Evolutionary conservation across 2,888 invertebrate genomes (phyloP), one percentile per base, ranked within the genome.

Genomic region (Pheosia tremula): DNA sequence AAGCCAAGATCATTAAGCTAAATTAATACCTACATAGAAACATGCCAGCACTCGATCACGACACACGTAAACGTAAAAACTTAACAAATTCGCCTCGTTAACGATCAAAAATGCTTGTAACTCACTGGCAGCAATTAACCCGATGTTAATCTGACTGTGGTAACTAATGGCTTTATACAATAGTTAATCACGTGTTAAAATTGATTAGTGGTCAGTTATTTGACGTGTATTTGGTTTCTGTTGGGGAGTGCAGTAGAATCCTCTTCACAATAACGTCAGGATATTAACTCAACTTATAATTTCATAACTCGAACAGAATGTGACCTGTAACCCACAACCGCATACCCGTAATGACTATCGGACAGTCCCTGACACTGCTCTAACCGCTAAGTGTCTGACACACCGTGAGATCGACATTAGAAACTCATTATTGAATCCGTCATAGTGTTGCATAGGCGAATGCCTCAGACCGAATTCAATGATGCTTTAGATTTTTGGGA

Each of bases 11-110:
- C n/a, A 38, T 38, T 38, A 10, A 5, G 54, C 4, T 11, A n/a
- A 37, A 54, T 54, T 38, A 54, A 54, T 36, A 50, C 50, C 8
- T 37, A 54, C 11, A 7, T 38, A 47, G 9, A 52, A 49, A 36
- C 52, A 13, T 52, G 24, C 53, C 37, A 37, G 38, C 37, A 41
- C 54, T 11, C 41, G 56, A 10, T 54, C 38, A 38, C 5, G 54
- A 53, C 53, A 36, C n/a, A 47, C 13, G 10, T 36, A 5, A 36
- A n/a, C 39, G 41, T 24, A 56, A 56, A 56, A 56, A 56, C 39
- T 11, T 56, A 41, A 56, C 56, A 41, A 56, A 56, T 56, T 13
- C 39, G 36, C 41, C 56, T 56, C 56, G 41, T 56, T 41, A 56
- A 56, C 37, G 41, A n/a, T 41, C 39, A 4, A 41, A 56, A 56